phyloP scores from a whole-genome alignment of 2,888 invertebrate genomes.

The Scelioninae gen. 2 region DNA sequence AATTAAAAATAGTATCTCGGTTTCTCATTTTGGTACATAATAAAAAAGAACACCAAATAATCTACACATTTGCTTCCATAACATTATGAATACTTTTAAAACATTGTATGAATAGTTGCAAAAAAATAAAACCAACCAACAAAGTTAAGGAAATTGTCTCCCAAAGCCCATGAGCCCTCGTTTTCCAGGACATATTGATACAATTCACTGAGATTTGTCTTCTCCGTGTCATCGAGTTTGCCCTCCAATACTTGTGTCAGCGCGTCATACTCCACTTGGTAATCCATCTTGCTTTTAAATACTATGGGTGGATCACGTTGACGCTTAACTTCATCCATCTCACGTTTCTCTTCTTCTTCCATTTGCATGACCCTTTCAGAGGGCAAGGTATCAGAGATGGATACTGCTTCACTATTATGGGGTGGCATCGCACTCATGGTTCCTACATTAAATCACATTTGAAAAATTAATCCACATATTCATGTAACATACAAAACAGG shows the following conservation, averaged over 20 bases:
- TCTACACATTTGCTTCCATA: no score
- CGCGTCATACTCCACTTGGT: conserved; percentile 84
- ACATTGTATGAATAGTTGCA: no score
- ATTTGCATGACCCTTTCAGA: conserved; percentile 78
- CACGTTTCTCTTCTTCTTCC: conserved; percentile 81
- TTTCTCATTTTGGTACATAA: no score
- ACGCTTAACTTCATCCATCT: conserved; percentile 83
- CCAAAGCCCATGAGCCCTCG: conserved; percentile 94
- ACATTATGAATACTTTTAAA: no score
- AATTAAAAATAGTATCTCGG: no score
- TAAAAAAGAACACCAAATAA: no score
- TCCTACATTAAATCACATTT: conserved; percentile 50
- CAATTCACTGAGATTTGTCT: conserved; percentile 86
- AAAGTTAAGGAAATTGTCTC: conserved; percentile 90
- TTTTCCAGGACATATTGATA: conserved; percentile 91
- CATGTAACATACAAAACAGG: no score
- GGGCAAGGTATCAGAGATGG: conserved; percentile 74
- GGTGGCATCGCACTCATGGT: conserved; percentile 66
- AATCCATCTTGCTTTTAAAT: conserved; percentile 83
- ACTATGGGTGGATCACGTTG: conserved; percentile 88
- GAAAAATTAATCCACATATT: background rate
- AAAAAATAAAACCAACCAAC: conserved; percentile 79
- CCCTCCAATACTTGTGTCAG: conserved; percentile 83
- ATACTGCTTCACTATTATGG: conserved; percentile 67
- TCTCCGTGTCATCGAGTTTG: conserved; percentile 85